A percentile compares a stretch with the other conserved stretches of the same genome.
Conservation (phyloP, 23 tunicate species). For the Trididemnum miniatum region DNA sequence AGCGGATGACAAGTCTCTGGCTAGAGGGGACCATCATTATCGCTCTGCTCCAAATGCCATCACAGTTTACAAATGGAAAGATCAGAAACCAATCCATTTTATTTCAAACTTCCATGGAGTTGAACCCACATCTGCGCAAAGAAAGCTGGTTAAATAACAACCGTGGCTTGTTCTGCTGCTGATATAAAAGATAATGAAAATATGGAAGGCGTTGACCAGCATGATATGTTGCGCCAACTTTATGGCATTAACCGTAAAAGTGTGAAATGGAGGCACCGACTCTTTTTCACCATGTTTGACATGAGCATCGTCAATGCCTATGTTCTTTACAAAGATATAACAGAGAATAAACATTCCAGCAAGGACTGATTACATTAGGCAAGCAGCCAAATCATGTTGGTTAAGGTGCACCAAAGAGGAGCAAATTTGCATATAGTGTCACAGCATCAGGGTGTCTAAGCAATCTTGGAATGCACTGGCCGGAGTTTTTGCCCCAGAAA, state of each 20-base stretch:
- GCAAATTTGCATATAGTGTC: not conserved
- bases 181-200: not conserved
- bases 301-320: conserved; percentile 15
- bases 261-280: conserved; percentile 22
- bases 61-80: conserved; percentile 12
- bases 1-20: not conserved
- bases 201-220: conserved; percentile 21
- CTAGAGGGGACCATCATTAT: conserved; percentile 5
- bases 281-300: conserved; percentile 14
- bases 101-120: conserved; percentile 22
- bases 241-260: conserved; percentile 10
- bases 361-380: conserved; percentile 9
- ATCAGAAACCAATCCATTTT: conserved; percentile 21
- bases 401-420: not conserved
- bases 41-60: not conserved
- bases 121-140: not conserved
- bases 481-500: not conserved
- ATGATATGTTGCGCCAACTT: conserved; percentile 9
- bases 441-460: not conserved
- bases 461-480: conserved; percentile 18
- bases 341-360: not conserved
- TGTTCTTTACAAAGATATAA: conserved; percentile 10
- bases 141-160: no score
- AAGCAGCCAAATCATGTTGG: not conserved
- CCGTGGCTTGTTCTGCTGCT: not conserved